A percentile compares a stretch with the other conserved stretches of the same genome.
These are phyloP conservation scores for Drosophila sp. DNA, from an alignment of 1,140 invertebrate species.

Conservation along the genomic window DNA sequence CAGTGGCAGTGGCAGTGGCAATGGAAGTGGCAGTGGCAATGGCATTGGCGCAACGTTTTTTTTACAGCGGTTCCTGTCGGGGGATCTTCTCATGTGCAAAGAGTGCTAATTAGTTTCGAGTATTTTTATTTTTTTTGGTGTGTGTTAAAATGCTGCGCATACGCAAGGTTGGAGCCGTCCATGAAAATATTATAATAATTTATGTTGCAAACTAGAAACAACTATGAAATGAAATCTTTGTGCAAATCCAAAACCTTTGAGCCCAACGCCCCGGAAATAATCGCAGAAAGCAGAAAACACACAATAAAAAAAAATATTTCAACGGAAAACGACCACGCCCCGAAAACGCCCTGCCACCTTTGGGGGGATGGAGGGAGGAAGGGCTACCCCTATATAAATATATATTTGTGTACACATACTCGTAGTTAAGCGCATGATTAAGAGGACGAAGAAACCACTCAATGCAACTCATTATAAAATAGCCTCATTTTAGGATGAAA, in stretches of 20 bases:
- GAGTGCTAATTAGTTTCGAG: constrained; percentile 68
- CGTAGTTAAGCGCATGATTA: constrained; percentile 19
- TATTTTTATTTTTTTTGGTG: constrained; percentile 20
- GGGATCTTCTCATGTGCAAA: constrained; percentile 38
- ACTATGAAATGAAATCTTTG: constrained; percentile 22
- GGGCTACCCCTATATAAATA: no score
- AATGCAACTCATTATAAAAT: constrained; percentile 63
- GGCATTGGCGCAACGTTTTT: not conserved
- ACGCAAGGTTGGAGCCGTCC: constrained; percentile 54
- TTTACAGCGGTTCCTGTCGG: constrained; percentile 6
- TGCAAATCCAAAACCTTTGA: constrained; percentile 44
- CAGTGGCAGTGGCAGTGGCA: not conserved
- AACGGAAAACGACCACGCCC: constrained; percentile 34
- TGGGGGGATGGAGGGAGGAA: not conserved
- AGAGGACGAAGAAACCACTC: constrained; percentile 34
- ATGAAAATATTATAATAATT: constrained; percentile 57
- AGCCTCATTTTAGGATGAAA: constrained; percentile 35
- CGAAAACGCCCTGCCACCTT: no score
- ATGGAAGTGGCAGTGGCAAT: not conserved
- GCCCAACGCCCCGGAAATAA: constrained; percentile 53
- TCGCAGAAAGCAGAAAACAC: constrained; percentile 44
- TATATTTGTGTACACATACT: not conserved
- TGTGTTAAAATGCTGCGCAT: constrained; percentile 46
- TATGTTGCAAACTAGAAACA: constrained; percentile 23
- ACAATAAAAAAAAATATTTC: constrained; percentile 40